Evolutionary conservation across 2,797 vertebrate species (phyloP), one percentile per base, ranked within the genome.

Genomic region (Sebastes baramenuke): DNA sequence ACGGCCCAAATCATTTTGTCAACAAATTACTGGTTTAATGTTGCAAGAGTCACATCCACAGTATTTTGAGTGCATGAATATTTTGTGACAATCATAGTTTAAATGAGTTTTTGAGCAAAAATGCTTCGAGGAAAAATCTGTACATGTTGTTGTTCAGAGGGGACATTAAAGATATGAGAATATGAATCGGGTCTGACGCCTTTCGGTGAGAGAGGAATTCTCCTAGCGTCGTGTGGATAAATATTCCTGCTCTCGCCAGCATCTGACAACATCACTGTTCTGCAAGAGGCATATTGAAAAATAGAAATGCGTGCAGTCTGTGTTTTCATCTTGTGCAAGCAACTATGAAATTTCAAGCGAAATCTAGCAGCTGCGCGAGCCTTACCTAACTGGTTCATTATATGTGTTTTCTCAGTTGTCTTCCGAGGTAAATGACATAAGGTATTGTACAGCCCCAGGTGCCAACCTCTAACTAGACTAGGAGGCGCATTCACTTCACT

Each of bases 391-490:
- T 74, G 79, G 62, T 87, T 93, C 74, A 78, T 84, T 87, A 67
- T 82, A 78, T 85, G 49, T 85, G 80, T 87, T 89, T 85, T 82
- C 79, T 81, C 80, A 46, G 66, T 82, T 82, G 86, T 84, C 71
- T 77, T 90, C 77, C 29, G 10, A 83, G 73, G 84, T 88, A 89
- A 90, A 90, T 88, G 86, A 80, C 90, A 89, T 69, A 82, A 76
- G 75, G 78, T 83, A 90, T 83, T 83, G 85, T 78, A 88, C 76
- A 83, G 80, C 91, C 89, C 69, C 89, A 85, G 91, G 92, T 93
- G 89, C 69, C 80, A 84, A 80, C 91, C 90, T 90, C 84, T 85
- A 93, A 92, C 92, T 88, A 84, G 75, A 88, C 89, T 67, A 60
- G 83, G 83, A 89, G 88, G 88, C 75, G 42, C 87, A 66, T 88